These are phyloP conservation scores for Decapterus maruadsi DNA, from an alignment of 2,797 vertebrate genomes.

Conservation along the genomic window DNA sequence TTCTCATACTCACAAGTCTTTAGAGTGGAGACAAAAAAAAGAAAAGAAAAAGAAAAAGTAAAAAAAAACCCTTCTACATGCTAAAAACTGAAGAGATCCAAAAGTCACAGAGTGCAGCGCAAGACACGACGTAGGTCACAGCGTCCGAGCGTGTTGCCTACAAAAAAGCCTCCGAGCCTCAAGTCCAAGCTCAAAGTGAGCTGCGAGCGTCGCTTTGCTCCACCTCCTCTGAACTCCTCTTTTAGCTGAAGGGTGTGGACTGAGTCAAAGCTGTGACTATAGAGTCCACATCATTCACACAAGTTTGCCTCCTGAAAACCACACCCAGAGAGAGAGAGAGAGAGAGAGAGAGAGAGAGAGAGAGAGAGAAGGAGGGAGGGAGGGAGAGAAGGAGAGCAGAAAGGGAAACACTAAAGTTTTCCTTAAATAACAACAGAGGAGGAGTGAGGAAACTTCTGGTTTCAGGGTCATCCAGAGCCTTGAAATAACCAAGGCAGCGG, in stretches of 20 bases:
- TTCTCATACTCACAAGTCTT: conserved; percentile 56
- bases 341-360: conserved; percentile 64
- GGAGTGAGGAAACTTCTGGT: conserved; percentile 83
- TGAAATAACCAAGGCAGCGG: conserved; percentile 73
- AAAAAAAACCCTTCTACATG: conserved; percentile 3
- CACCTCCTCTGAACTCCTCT: conserved; percentile 81
- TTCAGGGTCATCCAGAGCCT: conserved; percentile 75
- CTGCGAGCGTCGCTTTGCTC: conserved; percentile 71
- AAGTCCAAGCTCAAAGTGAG: conserved; percentile 71
- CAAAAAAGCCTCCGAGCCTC: conserved; percentile 61
- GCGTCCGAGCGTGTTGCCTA: conserved; percentile 46
- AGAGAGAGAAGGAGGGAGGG: conserved; percentile 24
- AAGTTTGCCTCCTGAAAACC: conserved; percentile 84
- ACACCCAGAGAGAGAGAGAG: conserved; percentile 82
- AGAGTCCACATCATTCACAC: conserved; percentile 86
- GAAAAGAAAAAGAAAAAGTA: background rate
- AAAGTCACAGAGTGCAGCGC: conserved; percentile 45
- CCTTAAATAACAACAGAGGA: conserved; percentile 85
- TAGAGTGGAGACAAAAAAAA: conserved; percentile 23
- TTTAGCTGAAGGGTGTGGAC: conserved; percentile 83
- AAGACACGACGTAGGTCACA: conserved; percentile 56
- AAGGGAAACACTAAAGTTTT: conserved; percentile 83
- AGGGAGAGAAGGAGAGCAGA: conserved; percentile 60
- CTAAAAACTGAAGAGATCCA: conserved; percentile 63
- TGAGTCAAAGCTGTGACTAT: conserved; percentile 74